Evolutionary conservation across 2,797 vertebrate species (phyloP).

Genomic region (Poeciliopsis presidionis): DNA sequence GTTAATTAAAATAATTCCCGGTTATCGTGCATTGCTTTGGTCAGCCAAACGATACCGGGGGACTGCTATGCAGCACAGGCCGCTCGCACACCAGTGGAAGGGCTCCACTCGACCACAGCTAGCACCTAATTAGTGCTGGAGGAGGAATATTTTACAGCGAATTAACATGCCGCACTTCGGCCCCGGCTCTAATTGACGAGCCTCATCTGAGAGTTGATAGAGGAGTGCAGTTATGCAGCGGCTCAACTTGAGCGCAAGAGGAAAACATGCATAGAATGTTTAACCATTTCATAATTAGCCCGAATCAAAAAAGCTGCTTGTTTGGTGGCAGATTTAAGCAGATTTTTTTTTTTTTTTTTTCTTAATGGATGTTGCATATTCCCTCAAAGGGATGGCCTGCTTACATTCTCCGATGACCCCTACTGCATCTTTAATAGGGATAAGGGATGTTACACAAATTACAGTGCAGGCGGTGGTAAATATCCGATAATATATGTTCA

Average conservation of each 20-base stretch:
- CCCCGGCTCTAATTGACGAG: constrained; percentile 80
- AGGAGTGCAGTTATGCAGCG: constrained; percentile 57
- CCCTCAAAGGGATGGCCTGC: constrained; percentile 31
- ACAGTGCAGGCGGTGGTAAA: constrained; percentile 57
- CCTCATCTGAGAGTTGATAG: constrained; percentile 68
- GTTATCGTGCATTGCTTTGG: constrained; percentile 83
- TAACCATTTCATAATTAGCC: constrained; percentile 76
- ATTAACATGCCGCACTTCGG: constrained; percentile 80
- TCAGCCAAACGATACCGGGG: constrained; percentile 84
- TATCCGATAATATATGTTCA: constrained; percentile 65
- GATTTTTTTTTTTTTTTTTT: constrained; percentile 26
- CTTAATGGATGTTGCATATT: constrained; percentile 44
- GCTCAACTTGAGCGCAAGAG: constrained; percentile 49
- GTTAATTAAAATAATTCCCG: constrained; percentile 87
- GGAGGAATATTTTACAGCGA: constrained; percentile 83
- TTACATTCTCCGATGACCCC: constrained; percentile 68
- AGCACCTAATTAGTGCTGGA: constrained; percentile 86
- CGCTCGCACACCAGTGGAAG: constrained; percentile 68
- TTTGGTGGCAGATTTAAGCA: constrained; percentile 57
- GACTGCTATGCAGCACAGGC: constrained; percentile 75
- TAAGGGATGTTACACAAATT: constrained; percentile 42
- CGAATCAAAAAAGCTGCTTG: constrained; percentile 71
- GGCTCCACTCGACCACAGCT: constrained; percentile 72
- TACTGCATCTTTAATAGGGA: constrained; percentile 47
- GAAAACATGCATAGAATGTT: constrained; percentile 74